These are phyloP conservation scores for Drosophila varians DNA, from an alignment of 1,140 invertebrate genomes.

Conservation along the genomic window DNA sequence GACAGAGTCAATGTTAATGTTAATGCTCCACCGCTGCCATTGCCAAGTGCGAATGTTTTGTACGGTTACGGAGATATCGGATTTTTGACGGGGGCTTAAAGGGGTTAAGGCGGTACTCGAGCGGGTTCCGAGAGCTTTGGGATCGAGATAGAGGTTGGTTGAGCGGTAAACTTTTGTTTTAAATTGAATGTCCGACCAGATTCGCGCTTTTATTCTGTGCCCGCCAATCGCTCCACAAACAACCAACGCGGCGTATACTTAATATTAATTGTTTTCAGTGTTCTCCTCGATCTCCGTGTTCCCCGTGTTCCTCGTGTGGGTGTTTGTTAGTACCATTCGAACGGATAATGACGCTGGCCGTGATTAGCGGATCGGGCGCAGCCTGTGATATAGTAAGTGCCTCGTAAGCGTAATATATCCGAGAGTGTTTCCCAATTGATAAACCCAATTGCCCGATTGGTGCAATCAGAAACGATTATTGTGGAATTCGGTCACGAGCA, in stretches of 20 bases:
- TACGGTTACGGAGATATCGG: constrained; percentile 8
- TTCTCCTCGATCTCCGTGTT: no score
- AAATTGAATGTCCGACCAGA: constrained; percentile 58
- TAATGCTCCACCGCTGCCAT: constrained; percentile 53
- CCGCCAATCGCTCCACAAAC: constrained; percentile 58
- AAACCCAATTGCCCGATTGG: constrained; percentile 4
- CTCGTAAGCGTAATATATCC: constrained; percentile 30
- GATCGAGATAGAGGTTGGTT: constrained; percentile 39
- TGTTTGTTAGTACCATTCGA: background rate
- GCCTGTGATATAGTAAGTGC: constrained; percentile 59
- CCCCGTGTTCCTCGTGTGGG: constrained; percentile 7
- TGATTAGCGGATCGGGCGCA: constrained; percentile 48
- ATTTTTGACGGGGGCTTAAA: background rate
- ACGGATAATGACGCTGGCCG: constrained; percentile 48
- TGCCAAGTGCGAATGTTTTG: constrained; percentile 45
- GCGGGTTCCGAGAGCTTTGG: constrained; percentile 59
- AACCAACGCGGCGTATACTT: constrained; percentile 58
- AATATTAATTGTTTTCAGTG: constrained; percentile 32
- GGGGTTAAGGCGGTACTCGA: constrained; percentile 42
- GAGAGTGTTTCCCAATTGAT: constrained; percentile 21
- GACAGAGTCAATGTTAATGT: constrained; percentile 62
- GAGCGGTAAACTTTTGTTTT: constrained; percentile 49
- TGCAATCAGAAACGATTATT: constrained; percentile 8
- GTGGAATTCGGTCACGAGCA: constrained; percentile 18
- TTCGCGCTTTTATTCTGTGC: constrained; percentile 59